Conservation (phyloP, 2,113 vertebrate species). For the Athene cunicularia region DNA sequence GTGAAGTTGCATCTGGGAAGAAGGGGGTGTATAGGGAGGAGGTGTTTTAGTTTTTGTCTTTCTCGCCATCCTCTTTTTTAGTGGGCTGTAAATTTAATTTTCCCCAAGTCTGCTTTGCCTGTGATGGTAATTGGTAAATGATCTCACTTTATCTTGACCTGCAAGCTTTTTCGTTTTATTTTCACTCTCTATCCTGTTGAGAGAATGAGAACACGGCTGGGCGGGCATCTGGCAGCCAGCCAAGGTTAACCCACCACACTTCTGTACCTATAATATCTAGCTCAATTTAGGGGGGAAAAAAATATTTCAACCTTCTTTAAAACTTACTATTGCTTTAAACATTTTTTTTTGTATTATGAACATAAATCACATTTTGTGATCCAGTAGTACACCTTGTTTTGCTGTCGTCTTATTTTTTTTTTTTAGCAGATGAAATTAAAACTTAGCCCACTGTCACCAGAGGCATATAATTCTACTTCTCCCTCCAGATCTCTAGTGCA, state of each 20-base stretch:
- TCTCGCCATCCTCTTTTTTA: background rate
- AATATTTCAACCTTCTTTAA: background rate
- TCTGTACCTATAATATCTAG: background rate
- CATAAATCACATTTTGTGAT: background rate
- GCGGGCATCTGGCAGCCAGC: background rate
- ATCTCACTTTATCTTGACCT: background rate
- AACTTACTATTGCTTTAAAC: background rate
- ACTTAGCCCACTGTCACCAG: background rate
- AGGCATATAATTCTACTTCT: background rate
- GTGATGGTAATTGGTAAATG: background rate
- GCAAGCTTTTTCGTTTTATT: background rate
- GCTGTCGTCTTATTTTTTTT: background rate
- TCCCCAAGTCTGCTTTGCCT: background rate
- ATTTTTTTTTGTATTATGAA: background rate
- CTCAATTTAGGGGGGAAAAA: background rate
- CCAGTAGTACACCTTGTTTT: background rate
- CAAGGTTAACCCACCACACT: background rate
- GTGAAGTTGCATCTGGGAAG: background rate
- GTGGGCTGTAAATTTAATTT: background rate
- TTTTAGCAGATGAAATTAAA: background rate
- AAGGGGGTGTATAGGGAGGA: background rate
- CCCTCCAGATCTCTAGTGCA: background rate
- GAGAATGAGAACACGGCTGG: background rate
- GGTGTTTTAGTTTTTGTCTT: background rate
- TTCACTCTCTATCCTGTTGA: background rate